Evolutionary conservation across 2,797 vertebrate species (phyloP).

Genomic region (Psittacula echo): DNA sequence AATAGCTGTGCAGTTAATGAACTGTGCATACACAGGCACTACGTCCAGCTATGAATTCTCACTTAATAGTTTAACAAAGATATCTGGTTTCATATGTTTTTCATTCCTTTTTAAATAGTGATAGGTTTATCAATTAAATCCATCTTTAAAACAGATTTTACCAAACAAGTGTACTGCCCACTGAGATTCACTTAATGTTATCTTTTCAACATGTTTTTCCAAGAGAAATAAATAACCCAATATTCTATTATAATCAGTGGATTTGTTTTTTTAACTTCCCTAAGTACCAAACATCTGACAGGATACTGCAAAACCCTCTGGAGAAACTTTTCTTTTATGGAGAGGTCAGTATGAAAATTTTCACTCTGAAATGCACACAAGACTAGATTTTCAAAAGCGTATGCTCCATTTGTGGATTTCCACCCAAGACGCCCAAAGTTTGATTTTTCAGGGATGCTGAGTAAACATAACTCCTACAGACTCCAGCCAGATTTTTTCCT

Average conservation of each 20-base stretch:
- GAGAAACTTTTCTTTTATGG: background rate
- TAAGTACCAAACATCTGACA: background rate
- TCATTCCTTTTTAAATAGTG: background rate
- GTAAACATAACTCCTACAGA: background rate
- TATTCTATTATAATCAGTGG: background rate
- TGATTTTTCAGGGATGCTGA: constrained; percentile 18
- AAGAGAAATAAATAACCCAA: background rate
- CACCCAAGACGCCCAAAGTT: background rate
- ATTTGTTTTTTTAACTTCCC: background rate
- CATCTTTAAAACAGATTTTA: constrained; percentile 46
- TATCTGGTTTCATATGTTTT: constrained; percentile 12
- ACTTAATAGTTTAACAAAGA: constrained; percentile 45
- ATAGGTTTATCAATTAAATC: constrained; percentile 50
- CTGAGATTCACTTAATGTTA: background rate
- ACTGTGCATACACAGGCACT: constrained; percentile 16
- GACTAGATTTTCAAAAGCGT: background rate
- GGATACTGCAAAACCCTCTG: background rate
- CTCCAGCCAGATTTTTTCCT: background rate
- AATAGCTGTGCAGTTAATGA: constrained; percentile 56
- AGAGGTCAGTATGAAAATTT: background rate
- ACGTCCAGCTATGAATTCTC: constrained; percentile 40
- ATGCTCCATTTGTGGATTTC: background rate
- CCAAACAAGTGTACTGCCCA: background rate
- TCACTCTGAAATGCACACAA: background rate
- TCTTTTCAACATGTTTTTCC: constrained; percentile 33